Base-by-base conservation (phyloP, 2,797 vertebrate species). In the Microctenopoma lineatum region DNA sequence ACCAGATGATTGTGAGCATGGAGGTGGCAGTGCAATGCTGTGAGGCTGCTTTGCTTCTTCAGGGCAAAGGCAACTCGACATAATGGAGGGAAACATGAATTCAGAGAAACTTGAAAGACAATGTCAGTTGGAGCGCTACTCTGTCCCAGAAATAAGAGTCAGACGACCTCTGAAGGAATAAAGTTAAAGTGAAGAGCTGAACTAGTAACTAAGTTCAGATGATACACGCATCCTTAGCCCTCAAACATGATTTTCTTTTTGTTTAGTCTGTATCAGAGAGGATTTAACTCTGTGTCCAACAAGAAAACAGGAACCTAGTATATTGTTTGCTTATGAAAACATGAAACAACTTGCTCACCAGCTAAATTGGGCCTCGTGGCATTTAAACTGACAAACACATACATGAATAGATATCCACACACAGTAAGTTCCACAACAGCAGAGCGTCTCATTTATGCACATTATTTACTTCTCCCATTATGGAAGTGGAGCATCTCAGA, bases 401-500 rank as follows among this genome's bases (percentile, higher is more conserved):
- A 61, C 41, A 77, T 42, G 79, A 77, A 66, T 48, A 81, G 11
- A 57, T 8, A 16, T 26, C n/a, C 13, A 47, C 27, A 32, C 9
- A 26, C 3, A 18, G 38, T 6, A 65, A 57, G 51, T 69, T 76
- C 50, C 41, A 66, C 4, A 57, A 66, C 65, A 77, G 70, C 63
- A 39, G 0, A 14, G 52, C 59, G 58, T 6, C 55, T 59, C 62
- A 46, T 59, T 76, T 71, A 72, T 75, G 57, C 66, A 82, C 15
- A 66, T 84, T 77, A 87, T 83, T 85, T 82, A 78, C 75, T 61
- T 61, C 36, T 78, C 73, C 75, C 54, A 84, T 80, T 86, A 83
- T 80, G 66, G 72, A 88, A 87, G 75, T 85, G 58, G 83, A 87
- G 66, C 84, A 81, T 79, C 65, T 60, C 12, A 47, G 64, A 50